Base-by-base conservation (phyloP, 2,113 vertebrate species). In the Ancistrus triradiatus region DNA sequence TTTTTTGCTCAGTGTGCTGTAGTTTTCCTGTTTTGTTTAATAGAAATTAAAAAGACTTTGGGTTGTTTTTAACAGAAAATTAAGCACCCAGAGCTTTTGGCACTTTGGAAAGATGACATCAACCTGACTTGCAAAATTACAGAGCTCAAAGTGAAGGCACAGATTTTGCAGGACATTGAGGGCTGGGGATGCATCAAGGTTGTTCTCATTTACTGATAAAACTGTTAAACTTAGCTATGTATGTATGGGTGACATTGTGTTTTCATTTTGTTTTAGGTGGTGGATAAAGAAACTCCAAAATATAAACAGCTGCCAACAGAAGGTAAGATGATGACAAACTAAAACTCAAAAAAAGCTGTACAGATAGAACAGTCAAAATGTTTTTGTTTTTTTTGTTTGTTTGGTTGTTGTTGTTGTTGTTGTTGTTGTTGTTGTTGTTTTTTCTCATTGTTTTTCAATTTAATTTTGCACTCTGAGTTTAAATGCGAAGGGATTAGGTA, bases 141-240 rank as follows among this genome's bases (percentile, higher is more conserved):
- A 49, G 44, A 40, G 2, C 63, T 66, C 2, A 2, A 15, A 31
- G 24, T 22, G 13, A 66, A 49, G 14, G 63, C 63, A 49, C 21
- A 58, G 33, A 13, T 58, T 38, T 11, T 66, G 9, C 31, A 66
- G 17, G 63, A 66, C 44, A 7, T 2, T 7, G 63, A 66, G 25
- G 63, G 63, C 33, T 66, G 63, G 52, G 63, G 63, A 40, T 55
- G 28, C 15, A 7, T 66, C 4, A 66, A 58, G 64, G 64, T 66
- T 50, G 4, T 37, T 42, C 27, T 57, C 8, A 46, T 46, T 4
- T 2, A 24, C 19, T 24, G 15, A 17, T 6, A 42, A 11, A 1
- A 25, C 8, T 19, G 9, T 14, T 1, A 42, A 38, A 6, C 7
- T 35, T 31, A 18, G 2, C 2, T n/a, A 22, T 2, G 13, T 42